Conservation (phyloP, 2,113 vertebrate genomes). For the Lepisosteus osseus region DNA sequence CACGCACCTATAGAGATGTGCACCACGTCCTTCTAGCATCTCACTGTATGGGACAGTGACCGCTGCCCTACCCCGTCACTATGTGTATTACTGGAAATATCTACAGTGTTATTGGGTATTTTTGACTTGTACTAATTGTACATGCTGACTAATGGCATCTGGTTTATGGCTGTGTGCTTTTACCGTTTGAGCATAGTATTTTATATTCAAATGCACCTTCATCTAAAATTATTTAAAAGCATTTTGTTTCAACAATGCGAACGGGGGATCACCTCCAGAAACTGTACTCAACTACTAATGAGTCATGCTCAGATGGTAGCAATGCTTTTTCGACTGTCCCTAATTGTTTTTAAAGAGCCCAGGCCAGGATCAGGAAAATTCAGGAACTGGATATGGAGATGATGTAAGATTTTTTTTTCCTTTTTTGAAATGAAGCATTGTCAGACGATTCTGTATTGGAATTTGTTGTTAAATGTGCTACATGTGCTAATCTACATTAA, state of each 20-base stretch:
- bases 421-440: background rate
- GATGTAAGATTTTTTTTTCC: slow-evolving; percentile 58
- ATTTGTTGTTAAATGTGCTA: too few relatives aligned
- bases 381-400: slow-evolving; percentile 52
- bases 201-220: too few relatives aligned
- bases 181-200: background rate
- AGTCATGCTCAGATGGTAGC: slow-evolving; percentile 41
- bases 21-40: too few relatives aligned
- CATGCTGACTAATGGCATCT: background rate
- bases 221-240: too few relatives aligned
- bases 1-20: too few relatives aligned
- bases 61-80: too few relatives aligned
- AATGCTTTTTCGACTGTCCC: slow-evolving; percentile 47
- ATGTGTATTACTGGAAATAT: too few relatives aligned
- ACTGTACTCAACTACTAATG: background rate
- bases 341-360: slow-evolving; percentile 66
- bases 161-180: background rate
- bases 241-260: too few relatives aligned
- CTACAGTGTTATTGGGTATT: background rate
- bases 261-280: too few relatives aligned
- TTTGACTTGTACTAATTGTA: background rate
- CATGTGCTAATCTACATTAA: too few relatives aligned
- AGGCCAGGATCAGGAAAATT: slow-evolving; percentile 59
- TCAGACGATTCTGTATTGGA: too few relatives aligned
- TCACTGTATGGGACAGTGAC: too few relatives aligned